phyloP scores from a whole-genome alignment of 2,113 vertebrate genomes.

The Xerus inauris region DNA sequence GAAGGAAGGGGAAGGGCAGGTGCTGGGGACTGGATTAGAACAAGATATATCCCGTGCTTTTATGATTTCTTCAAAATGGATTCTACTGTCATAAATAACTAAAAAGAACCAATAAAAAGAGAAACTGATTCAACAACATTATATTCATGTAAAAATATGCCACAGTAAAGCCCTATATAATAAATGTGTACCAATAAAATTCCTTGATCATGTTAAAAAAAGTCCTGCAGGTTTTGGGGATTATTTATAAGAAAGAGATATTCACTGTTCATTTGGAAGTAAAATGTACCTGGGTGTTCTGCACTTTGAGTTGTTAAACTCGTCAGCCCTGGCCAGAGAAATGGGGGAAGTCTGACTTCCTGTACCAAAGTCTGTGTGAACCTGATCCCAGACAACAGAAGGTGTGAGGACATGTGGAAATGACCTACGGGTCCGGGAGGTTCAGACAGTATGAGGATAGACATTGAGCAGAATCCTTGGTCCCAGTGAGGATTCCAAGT shows the following conservation, averaged over 20 bases:
- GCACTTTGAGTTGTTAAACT: not conserved
- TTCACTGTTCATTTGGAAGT: not conserved
- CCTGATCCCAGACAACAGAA: not conserved
- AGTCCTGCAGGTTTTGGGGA: too few species aligned
- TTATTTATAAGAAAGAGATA: not conserved
- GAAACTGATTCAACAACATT: too few species aligned
- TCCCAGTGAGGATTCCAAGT: not conserved
- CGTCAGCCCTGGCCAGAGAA: not conserved
- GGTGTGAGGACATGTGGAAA: rapidly evolving
- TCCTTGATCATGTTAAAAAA: too few species aligned
- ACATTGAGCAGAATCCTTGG: not conserved
- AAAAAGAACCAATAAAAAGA: too few species aligned
- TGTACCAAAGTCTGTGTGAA: not conserved
- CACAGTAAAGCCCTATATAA: too few species aligned
- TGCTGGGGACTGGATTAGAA: too few species aligned
- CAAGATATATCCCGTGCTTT: too few species aligned
- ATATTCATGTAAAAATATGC: too few species aligned
- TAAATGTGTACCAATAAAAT: too few species aligned
- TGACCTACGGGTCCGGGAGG: not conserved
- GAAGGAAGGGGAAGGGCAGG: too few species aligned
- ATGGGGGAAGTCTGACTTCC: not conserved
- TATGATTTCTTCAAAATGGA: too few species aligned
- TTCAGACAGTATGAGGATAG: not conserved
- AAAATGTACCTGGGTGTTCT: not conserved
- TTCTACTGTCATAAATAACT: too few species aligned